Conservation (phyloP, 2,888 invertebrate species). For the Metacarcinus magister region DNA sequence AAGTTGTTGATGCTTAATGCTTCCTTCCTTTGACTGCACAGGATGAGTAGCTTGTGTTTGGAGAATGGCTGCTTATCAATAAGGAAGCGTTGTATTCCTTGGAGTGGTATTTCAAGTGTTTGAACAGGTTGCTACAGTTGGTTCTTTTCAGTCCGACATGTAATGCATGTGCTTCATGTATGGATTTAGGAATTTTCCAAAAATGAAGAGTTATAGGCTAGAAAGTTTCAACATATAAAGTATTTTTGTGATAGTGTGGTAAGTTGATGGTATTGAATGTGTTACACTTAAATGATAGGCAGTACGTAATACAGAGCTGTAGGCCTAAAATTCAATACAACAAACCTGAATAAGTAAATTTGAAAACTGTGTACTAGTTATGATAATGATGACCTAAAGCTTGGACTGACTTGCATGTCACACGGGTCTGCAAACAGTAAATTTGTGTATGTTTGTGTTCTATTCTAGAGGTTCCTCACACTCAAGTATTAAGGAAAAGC, state of each 20-base stretch:
- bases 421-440: background rate
- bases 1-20: background rate
- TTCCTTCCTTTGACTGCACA: background rate
- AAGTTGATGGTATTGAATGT: background rate
- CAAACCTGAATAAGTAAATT: background rate
- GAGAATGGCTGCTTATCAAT: background rate
- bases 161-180: background rate
- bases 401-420: constrained; percentile 28
- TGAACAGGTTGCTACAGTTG: too few species aligned
- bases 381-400: background rate
- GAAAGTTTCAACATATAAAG: background rate
- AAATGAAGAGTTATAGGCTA: background rate
- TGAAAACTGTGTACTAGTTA: background rate
- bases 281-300: background rate
- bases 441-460: background rate
- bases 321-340: background rate
- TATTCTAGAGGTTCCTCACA: background rate
- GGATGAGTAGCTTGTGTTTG: background rate
- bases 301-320: background rate
- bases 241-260: background rate
- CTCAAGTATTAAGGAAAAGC: background rate
- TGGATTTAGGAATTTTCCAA: background rate
- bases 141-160: background rate
- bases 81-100: background rate
- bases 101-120: too few species aligned